A percentile compares a stretch with the other conserved stretches of the same genome.
These are phyloP conservation scores for Parotocinclus haroldoi DNA, from an alignment of 2,797 vertebrate genomes.

Conservation along the genomic window DNA sequence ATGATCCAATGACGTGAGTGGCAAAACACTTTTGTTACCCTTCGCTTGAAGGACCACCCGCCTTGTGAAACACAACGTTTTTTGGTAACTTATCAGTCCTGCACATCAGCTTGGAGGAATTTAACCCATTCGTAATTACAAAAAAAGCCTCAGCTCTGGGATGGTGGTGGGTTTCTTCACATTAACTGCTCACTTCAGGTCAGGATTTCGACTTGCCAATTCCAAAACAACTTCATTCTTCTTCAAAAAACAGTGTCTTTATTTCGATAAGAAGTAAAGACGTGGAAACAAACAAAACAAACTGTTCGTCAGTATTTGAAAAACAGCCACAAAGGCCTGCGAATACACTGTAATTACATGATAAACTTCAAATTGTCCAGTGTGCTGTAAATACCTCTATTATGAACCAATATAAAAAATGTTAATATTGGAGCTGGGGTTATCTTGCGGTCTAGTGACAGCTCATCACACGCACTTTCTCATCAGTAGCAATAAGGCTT, in stretches of 20 bases:
- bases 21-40: too few species aligned
- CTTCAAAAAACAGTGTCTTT: neutral
- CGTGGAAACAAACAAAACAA: neutral
- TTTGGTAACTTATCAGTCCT: too few species aligned
- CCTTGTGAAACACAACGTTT: too few species aligned
- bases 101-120: too few species aligned
- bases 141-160: too few species aligned
- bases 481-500: conserved; percentile 56
- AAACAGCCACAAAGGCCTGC: neutral
- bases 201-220: too few species aligned
- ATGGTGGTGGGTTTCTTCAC: too few species aligned
- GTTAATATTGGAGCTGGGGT: conserved; percentile 30
- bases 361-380: conserved; percentile 34
- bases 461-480: conserved; percentile 63
- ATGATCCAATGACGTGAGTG: too few species aligned
- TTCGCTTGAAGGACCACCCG: too few species aligned
- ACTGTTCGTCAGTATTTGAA: neutral
- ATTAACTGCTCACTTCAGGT: too few species aligned
- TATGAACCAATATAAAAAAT: conserved; percentile 56
- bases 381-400: conserved; percentile 58
- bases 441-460: conserved; percentile 52
- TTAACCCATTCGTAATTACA: too few species aligned
- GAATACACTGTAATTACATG: conserved; percentile 22
- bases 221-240: too few species aligned
- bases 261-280: neutral